These are phyloP conservation scores for Araneus ventricosus DNA, from an alignment of 1,140 invertebrate genomes.

Conservation along the genomic window DNA sequence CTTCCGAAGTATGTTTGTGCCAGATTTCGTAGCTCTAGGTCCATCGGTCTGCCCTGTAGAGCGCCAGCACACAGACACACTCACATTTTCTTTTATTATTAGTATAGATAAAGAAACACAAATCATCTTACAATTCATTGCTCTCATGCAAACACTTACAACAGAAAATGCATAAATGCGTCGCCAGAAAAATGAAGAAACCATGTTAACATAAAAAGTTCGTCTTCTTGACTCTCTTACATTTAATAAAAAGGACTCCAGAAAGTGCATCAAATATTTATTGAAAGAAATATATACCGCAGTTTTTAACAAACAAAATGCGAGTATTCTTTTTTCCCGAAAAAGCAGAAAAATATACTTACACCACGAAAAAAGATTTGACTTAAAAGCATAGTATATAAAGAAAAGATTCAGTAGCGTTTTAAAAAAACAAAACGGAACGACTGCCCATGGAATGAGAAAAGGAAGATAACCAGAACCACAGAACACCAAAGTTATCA, in stretches of 20 bases:
- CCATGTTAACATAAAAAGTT: too few species aligned
- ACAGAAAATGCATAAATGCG: too few species aligned
- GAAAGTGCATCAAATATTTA: slow-evolving; percentile 6
- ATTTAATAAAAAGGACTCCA: neutral
- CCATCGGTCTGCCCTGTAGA: too few species aligned
- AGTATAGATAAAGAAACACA: too few species aligned
- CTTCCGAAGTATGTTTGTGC: too few species aligned
- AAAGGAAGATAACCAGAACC: slow-evolving; percentile 12
- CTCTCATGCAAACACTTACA: too few species aligned
- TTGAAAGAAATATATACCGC: neutral
- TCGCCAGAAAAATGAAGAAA: too few species aligned
- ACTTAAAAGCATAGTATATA: neutral
- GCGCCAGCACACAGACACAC: too few species aligned
- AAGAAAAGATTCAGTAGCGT: neutral
- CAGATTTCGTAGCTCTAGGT: too few species aligned
- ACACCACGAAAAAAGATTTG: neutral
- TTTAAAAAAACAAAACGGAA: neutral
- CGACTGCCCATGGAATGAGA: neutral
- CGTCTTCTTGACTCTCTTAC: too few species aligned
- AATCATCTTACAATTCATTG: too few species aligned
- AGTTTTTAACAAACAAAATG: neutral
- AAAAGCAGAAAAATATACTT: neutral
- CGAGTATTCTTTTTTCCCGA: neutral
- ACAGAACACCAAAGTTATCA: slow-evolving; percentile 43
- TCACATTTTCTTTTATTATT: too few species aligned